phyloP scores from a whole-genome alignment of 1,140 invertebrate species.

The Alviniconcha marisindica region DNA sequence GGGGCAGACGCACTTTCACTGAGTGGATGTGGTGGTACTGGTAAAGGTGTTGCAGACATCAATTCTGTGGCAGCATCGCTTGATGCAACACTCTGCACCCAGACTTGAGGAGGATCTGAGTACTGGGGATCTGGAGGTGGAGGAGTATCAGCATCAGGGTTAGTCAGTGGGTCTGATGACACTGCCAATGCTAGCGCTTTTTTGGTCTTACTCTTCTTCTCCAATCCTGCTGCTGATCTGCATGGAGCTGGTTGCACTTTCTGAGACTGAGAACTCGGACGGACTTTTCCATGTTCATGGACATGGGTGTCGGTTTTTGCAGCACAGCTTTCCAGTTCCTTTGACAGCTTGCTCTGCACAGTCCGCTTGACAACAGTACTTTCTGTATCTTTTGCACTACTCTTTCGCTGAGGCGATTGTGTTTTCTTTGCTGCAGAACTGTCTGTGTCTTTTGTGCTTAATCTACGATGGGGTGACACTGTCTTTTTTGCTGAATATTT shows the following conservation, averaged over 20 bases:
- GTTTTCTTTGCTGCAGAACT: neutral
- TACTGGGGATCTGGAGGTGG: neutral
- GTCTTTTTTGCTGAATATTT: neutral
- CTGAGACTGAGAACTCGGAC: neutral
- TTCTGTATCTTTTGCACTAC: neutral
- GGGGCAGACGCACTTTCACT: neutral
- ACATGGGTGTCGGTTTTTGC: neutral
- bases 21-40: no score
- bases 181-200: neutral
- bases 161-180: neutral
- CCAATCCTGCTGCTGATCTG: neutral
- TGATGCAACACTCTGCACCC: no score
- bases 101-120: no score
- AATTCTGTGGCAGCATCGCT: no score
- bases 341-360: neutral
- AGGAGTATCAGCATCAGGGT: neutral
- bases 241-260: neutral
- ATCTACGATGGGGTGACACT: neutral
- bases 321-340: neutral
- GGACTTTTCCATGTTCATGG: neutral
- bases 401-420: slow-evolving; percentile 4
- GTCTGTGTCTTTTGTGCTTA: neutral
- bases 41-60: no score
- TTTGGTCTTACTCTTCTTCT: neutral
- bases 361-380: neutral